Evolutionary conservation across 2,797 vertebrate species (phyloP).

Genomic region (Galaxias olidus): DNA sequence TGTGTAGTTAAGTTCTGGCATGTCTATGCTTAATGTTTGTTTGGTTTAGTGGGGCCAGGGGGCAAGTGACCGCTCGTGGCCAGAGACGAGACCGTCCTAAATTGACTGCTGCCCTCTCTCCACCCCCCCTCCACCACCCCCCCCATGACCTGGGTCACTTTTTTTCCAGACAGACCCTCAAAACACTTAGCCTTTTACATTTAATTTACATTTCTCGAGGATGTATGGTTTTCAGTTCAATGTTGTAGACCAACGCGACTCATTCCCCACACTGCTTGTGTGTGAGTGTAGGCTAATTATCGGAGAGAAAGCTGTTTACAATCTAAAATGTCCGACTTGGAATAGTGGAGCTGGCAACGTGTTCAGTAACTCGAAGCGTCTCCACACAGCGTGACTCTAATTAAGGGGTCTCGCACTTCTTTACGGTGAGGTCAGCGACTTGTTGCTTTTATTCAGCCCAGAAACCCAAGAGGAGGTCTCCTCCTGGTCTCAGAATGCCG

Average conservation of each 20-base stretch:
- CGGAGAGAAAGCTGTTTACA: background rate
- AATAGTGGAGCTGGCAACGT: background rate
- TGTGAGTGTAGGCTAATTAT: background rate
- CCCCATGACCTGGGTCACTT: conserved; percentile 25
- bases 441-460: conserved; percentile 24
- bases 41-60: conserved; percentile 60
- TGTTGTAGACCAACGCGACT: too few species aligned
- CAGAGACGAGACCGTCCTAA: conserved; percentile 55
- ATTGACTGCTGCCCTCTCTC: conserved; percentile 35
- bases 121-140: too few species aligned
- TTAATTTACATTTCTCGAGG: too few species aligned
- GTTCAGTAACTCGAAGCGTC: conserved; percentile 3
- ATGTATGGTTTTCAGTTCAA: too few species aligned
- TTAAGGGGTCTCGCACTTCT: conserved; percentile 10
- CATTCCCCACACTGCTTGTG: background rate
- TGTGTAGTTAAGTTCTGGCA: conserved; percentile 62
- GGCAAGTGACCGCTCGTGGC: conserved; percentile 66
- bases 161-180: conserved; percentile 7
- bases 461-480: conserved; percentile 2
- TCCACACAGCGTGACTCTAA: background rate
- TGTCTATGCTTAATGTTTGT: conserved; percentile 63
- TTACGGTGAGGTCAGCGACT: conserved; percentile 30
- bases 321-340: background rate
- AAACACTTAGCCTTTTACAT: conserved; percentile 16
- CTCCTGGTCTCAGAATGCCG: conserved; percentile 4